Evolutionary conservation across 1,140 invertebrate species (phyloP), one percentile per base, ranked within the genome.

Genomic region (Leptopilina boulardi): DNA sequence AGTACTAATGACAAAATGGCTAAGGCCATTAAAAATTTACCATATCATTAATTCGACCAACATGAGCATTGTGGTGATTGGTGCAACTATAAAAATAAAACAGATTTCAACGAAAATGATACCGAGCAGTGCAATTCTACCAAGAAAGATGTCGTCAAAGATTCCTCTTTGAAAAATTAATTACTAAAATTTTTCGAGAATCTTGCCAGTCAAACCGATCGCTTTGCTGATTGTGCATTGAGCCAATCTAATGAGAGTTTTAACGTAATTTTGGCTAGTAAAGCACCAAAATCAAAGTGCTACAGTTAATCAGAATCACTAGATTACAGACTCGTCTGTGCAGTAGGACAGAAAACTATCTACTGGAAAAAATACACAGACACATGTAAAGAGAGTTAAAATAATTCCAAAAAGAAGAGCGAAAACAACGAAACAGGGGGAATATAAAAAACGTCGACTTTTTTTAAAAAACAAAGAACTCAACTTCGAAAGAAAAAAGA

Each of bases 201-300:
- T 15, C 30, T 78, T 26, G 54, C 77, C 19, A 42, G 70, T 23
- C 51, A 78, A 13, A 34, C 44, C 13, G 47, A 74, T 41, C 11
- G 42, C 19, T 78, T 51, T 73, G 71, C 38, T 56, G n/a, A 10
- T 56, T 59, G 77, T n/a, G 71, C 44, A n/a, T 78, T 76, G 3
- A 82, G 76, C 18, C 72, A 82, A n/a, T 56, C 73, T 1, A 82
- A 82, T 76, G 81, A 82, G 71, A 78, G 81, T 38, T 42, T 82
- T 26, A 80, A 82, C 54, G 54, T 41, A 23, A 77, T 77, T 15
- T 44, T 77, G 4, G 47, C 21, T 15, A 80, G 78, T 18, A 79
- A 79, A 41, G 74, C 44, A 18, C 75, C 75, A 15, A 80, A 80
- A 71, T 30, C 23, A 0, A 18, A 70, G 18, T 42, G 18, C 8